phyloP scores from a whole-genome alignment of 2,797 vertebrate species.

The Ctenopoma kingsleyae region DNA sequence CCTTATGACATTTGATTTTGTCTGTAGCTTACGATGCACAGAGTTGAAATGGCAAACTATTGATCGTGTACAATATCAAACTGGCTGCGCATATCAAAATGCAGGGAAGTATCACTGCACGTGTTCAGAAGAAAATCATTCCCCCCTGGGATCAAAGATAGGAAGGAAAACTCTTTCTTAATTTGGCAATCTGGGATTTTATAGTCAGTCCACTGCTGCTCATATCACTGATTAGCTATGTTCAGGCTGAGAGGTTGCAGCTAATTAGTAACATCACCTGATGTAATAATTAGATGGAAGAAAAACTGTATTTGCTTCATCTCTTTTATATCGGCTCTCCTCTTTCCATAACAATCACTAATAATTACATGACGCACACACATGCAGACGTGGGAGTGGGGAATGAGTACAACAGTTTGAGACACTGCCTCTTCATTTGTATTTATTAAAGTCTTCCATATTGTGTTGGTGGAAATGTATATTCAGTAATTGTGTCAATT shows the following conservation, averaged over 20 bases:
- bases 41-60: constrained; percentile 50
- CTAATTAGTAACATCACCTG: constrained; percentile 44
- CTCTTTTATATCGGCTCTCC: constrained; percentile 4
- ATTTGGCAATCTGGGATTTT: constrained; percentile 29
- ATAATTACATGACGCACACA: background rate
- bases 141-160: constrained; percentile 9
- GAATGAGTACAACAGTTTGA: constrained; percentile 2
- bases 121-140: constrained; percentile 6
- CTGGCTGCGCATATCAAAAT: constrained; percentile 14
- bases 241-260: constrained; percentile 26
- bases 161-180: constrained; percentile 20
- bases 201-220: constrained; percentile 9
- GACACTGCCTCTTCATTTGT: constrained; percentile 18
- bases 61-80: constrained; percentile 33
- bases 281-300: constrained; percentile 37
- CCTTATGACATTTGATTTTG: constrained; percentile 63
- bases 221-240: constrained; percentile 21
- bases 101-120: constrained; percentile 2
- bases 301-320: background rate
- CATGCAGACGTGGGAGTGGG: constrained; percentile 15
- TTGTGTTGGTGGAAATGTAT: constrained; percentile 24
- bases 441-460: constrained; percentile 26
- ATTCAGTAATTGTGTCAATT: constrained; percentile 26
- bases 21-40: constrained; percentile 39
- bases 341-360: constrained; percentile 4